Percentiles rank a stretch among this genome's conserved stretches.
phyloP scores from a whole-genome alignment of 2,888 invertebrate species.

The Leucoptera coffeella region DNA sequence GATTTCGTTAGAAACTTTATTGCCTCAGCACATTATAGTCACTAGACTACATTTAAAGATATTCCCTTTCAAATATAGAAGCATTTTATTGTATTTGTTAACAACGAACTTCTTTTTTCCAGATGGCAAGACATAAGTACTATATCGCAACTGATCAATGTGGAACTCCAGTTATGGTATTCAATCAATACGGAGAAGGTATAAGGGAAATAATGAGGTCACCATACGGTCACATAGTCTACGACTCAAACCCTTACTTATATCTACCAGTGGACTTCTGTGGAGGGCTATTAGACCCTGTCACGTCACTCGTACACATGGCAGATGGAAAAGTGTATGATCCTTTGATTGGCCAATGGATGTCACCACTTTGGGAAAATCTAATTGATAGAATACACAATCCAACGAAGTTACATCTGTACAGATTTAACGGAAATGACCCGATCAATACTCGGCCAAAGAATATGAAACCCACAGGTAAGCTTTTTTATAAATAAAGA shows the following conservation, averaged over 20 bases:
- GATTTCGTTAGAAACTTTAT: too few species aligned
- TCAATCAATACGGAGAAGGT: conserved; percentile 91
- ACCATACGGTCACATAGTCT: conserved; percentile 90
- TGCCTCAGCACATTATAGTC: too few species aligned
- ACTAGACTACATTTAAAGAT: too few species aligned
- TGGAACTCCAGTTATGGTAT: conserved; percentile 92
- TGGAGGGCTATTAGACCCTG: conserved; percentile 89
- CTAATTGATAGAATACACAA: conserved; percentile 73
- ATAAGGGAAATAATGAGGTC: conserved; percentile 91
- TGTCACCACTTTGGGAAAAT: conserved; percentile 89
- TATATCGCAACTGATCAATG: conserved; percentile 91
- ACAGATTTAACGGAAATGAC: conserved; percentile 89
- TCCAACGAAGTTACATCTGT: conserved; percentile 80
- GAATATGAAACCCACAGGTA: conserved; percentile 68
- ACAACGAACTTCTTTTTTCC: too few species aligned
- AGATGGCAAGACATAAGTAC: conserved; percentile 83
- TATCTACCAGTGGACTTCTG: conserved; percentile 93
- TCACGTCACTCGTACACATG: conserved; percentile 86
- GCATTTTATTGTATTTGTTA: too few species aligned
- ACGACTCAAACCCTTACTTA: conserved; percentile 90
- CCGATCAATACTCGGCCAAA: conserved; percentile 80
- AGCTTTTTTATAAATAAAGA: conserved; percentile 6
- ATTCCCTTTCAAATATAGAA: too few species aligned
- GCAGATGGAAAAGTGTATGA: conserved; percentile 89
- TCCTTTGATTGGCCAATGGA: conserved; percentile 91